Conservation (phyloP, 2,888 invertebrate genomes). For the Zele albiditarsus region DNA sequence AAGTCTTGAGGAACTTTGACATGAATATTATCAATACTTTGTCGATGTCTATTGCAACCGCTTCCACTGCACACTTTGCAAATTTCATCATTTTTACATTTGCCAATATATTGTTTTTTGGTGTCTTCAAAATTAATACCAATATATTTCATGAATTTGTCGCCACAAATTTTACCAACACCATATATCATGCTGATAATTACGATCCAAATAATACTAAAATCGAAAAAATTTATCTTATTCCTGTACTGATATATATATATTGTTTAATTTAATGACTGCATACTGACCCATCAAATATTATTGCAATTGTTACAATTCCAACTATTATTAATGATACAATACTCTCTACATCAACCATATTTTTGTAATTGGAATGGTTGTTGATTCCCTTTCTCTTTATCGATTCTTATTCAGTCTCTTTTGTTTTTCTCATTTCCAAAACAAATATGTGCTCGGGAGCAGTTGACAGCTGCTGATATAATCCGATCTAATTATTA, state of each 20-base stretch:
- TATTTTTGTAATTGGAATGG: background rate
- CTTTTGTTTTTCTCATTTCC: background rate
- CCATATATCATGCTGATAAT: conserved; percentile 57
- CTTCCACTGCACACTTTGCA: conserved; percentile 66
- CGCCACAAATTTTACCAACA: conserved; percentile 60
- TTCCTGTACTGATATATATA: no score
- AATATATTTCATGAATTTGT: conserved; percentile 54
- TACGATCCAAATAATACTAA: conserved; percentile 60
- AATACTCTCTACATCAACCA: conserved; percentile 1
- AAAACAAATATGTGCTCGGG: background rate
- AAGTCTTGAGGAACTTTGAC: conserved; percentile 79
- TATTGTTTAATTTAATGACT: background rate
- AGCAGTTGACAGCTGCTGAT: background rate
- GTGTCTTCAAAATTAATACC: conserved; percentile 45
- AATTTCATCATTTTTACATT: conserved; percentile 46
- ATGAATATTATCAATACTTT: conserved; percentile 58
- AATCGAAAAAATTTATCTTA: conserved; percentile 38
- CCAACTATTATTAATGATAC: background rate
- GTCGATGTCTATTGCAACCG: conserved; percentile 64
- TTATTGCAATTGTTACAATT: conserved; percentile 42
- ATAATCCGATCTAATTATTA: background rate
- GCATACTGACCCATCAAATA: conserved; percentile 48
- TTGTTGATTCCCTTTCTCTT: background rate
- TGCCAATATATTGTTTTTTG: conserved; percentile 27
- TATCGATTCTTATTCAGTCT: background rate